phyloP scores from a whole-genome alignment of 2,888 invertebrate species.

The Priocnemis perturbator region DNA sequence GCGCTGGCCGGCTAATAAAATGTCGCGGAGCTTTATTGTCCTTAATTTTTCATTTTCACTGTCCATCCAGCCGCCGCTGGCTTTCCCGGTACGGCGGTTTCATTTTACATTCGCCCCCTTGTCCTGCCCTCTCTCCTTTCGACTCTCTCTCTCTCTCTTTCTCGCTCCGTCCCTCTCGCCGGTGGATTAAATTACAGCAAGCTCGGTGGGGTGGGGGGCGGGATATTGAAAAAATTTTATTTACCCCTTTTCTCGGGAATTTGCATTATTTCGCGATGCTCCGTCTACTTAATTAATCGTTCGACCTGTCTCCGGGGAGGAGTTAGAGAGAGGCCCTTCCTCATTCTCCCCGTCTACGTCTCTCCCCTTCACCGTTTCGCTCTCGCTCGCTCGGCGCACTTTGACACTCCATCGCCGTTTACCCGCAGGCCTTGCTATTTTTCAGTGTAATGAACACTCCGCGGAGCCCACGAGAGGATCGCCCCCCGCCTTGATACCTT shows the following conservation, averaged over 20 bases:
- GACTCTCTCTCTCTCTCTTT: constrained; percentile 10
- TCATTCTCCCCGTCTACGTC: too few relatives aligned
- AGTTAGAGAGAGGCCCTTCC: neutral
- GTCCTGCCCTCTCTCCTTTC: constrained; percentile 24
- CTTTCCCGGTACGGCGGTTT: neutral
- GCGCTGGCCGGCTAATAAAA: constrained; percentile 27
- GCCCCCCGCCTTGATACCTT: constrained; percentile 18
- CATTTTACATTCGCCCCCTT: constrained; percentile 5
- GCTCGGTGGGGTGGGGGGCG: constrained; percentile 14
- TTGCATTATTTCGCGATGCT: constrained; percentile 50
- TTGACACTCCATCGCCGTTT: neutral
- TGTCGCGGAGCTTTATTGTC: constrained; percentile 25
- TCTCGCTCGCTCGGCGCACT: too few relatives aligned
- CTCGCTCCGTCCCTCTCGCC: neutral
- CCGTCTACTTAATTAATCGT: constrained; percentile 50
- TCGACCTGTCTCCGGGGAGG: constrained; percentile 21
- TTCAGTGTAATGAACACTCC: constrained; percentile 34
- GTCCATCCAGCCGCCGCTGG: constrained; percentile 5
- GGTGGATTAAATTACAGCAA: constrained; percentile 43
- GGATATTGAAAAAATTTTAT: constrained; percentile 47
- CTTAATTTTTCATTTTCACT: constrained; percentile 32
- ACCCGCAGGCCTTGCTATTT: constrained; percentile 21
- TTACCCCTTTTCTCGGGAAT: constrained; percentile 29
- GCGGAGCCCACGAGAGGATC: constrained; percentile 20
- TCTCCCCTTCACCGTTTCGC: neutral